A percentile compares a stretch with the other conserved stretches of the same genome.
Evolutionary conservation across 2,888 invertebrate genomes (phyloP).

Genomic region (Lapara coniferarum): DNA sequence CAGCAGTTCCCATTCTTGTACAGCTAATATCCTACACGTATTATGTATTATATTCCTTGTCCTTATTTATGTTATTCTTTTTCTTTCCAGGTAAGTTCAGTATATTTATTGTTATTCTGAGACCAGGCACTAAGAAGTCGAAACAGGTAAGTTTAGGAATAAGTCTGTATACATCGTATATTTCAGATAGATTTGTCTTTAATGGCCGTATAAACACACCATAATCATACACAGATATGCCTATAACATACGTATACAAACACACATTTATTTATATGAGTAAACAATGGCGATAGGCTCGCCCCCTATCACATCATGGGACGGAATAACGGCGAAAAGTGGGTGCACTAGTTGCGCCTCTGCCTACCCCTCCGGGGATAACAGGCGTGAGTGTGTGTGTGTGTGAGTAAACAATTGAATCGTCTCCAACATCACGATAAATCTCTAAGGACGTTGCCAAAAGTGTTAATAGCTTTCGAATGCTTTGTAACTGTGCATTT

Average conservation of each 20-base stretch:
- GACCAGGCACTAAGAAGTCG: too few species aligned
- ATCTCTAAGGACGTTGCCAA: constrained; percentile 4
- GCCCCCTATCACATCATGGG: too few species aligned
- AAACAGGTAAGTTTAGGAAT: constrained; percentile 7
- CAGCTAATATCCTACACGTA: too few species aligned
- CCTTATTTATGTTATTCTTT: neutral
- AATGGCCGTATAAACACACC: too few species aligned
- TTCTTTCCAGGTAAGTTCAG: constrained; percentile 36
- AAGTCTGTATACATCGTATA: neutral
- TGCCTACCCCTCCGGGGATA: too few species aligned
- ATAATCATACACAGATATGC: too few species aligned
- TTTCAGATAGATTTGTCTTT: neutral
- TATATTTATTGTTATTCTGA: neutral
- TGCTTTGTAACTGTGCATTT: constrained; percentile 5
- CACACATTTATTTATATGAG: neutral
- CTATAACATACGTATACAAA: neutral
- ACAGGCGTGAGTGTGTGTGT: too few species aligned
- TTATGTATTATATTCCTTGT: too few species aligned
- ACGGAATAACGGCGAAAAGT: too few species aligned
- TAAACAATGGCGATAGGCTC: too few species aligned
- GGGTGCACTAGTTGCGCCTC: too few species aligned
- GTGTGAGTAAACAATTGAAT: constrained; percentile 25
- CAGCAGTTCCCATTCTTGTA: too few species aligned
- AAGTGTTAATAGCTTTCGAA: constrained; percentile 23
- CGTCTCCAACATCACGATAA: constrained; percentile 17